Conservation (phyloP, 2,888 invertebrate genomes). For the Oscheius sp. region DNA sequence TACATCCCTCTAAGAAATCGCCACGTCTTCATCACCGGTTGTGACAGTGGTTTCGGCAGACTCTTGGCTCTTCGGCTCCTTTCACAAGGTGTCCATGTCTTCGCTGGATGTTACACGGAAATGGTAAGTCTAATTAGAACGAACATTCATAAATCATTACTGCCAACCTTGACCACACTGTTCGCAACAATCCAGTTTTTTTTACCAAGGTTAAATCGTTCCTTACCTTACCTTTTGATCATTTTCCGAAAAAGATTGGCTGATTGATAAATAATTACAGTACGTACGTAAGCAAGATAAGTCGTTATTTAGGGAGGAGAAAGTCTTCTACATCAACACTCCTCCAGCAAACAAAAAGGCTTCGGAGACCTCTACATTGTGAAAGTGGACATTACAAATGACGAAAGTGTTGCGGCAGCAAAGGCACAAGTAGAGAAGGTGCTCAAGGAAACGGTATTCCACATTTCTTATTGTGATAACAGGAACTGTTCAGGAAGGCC, state of each 20-base stretch:
- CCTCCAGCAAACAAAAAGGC: conserved; percentile 21
- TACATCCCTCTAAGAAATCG: conserved; percentile 40
- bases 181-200: conserved; percentile 16
- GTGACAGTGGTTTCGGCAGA: conserved; percentile 72
- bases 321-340: conserved; percentile 39
- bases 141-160: conserved; percentile 9
- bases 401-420: conserved; percentile 81
- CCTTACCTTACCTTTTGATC: background rate
- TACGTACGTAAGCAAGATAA: background rate
- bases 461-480: conserved; percentile 77
- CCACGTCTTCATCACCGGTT: conserved; percentile 58
- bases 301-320: conserved; percentile 45
- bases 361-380: conserved; percentile 78
- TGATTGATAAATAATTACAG: conserved; percentile 7
- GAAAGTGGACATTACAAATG: conserved; percentile 77
- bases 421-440: conserved; percentile 78
- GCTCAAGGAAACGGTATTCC: conserved; percentile 56
- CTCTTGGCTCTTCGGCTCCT: conserved; percentile 69
- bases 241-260: background rate
- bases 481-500: conserved; percentile 81
- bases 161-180: conserved; percentile 18
- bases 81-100: conserved; percentile 82
- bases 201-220: conserved; percentile 18
- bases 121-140: conserved; percentile 44
- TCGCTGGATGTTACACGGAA: conserved; percentile 81